Evolutionary conservation across 2,113 vertebrate species (phyloP), one percentile per base, ranked within the genome.

Genomic region (Morone chrysops): DNA sequence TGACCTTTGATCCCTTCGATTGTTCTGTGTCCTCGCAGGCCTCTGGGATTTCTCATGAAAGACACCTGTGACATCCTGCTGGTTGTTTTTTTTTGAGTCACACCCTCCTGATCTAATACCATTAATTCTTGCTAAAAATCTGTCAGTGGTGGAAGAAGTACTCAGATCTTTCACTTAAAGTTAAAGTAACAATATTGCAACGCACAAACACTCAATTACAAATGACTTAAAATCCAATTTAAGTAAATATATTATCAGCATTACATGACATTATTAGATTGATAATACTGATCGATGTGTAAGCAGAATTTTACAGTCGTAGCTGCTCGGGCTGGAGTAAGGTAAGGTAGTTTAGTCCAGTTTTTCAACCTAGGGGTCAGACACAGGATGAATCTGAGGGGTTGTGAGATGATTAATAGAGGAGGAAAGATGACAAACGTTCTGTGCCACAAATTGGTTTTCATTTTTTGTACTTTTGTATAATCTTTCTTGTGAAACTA

Each of bases 1-100:
- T 90, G 89, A 92, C 93, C 89, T 90, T 59, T 90, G 86, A 88
- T 40, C 92, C 84, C 59, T 86, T 22, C 81, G 70, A 89, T 88
- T 89, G 61, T 18, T 45, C 25, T 73, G 75, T 72, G 80, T 83
- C 81, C 83, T 81, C 14, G 11, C 63, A 81, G 88, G 53, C 83
- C 60, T 60, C 53, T 59, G 87, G 81, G 87, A 85, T 79, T 87
- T 90, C 78, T 68, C 70, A 80, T 77, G 31, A 62, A 87, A 78
- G 80, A 84, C 91, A 89, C 87, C 87, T 89, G 88, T 62, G 73
- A 87, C 71, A 53, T 81, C 79, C 65, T 66, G 63, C 78, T 84
- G 59, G 57, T 68, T 53, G 14, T 18, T 78, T 68, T 79, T 83
- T 74, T 45, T 4, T 5, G 31, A n/a, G 72, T 65, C 68, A 56